A percentile compares a stretch with the other conserved stretches of the same genome.
phyloP scores from a whole-genome alignment of 2,113 vertebrate species.

The Oncorhynchus mykiss region DNA sequence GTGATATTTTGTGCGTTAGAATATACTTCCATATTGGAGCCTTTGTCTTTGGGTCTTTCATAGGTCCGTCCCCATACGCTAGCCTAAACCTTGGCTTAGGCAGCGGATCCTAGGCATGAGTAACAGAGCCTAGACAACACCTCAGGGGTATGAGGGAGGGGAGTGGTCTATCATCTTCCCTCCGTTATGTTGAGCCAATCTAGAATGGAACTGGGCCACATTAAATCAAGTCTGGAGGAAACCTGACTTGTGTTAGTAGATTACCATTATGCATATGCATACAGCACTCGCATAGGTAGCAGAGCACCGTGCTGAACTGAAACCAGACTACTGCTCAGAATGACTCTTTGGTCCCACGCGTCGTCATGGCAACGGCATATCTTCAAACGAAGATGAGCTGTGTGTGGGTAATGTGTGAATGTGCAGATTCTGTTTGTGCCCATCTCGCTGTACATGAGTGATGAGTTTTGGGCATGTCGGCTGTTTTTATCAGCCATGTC shows the following conservation, averaged over 20 bases:
- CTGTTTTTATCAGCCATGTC: conserved; percentile 6
- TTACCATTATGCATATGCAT: conserved; percentile 40
- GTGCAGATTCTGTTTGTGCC: background rate
- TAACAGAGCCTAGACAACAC: conserved; percentile 15
- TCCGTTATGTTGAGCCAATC: conserved; percentile 13
- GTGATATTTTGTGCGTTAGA: no score
- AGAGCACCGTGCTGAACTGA: conserved; percentile 46
- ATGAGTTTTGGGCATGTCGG: background rate
- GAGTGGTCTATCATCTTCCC: conserved; percentile 9
- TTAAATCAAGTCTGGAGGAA: conserved; percentile 50
- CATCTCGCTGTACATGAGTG: background rate
- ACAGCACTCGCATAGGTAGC: conserved; percentile 37
- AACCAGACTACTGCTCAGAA: conserved; percentile 54
- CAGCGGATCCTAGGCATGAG: conserved; percentile 19
- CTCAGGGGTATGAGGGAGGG: background rate
- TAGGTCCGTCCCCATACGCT: no score
- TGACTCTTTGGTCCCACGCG: conserved; percentile 34
- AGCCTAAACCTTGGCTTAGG: background rate
- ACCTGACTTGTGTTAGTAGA: conserved; percentile 27
- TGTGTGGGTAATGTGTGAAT: background rate
- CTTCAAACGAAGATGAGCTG: conserved; percentile 45
- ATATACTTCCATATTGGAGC: no score
- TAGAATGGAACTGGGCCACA: conserved; percentile 46
- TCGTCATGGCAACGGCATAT: conserved; percentile 71
- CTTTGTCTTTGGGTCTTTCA: no score